phyloP scores from a whole-genome alignment of 2,113 vertebrate genomes.

The Gasterosteus aculeatus region DNA sequence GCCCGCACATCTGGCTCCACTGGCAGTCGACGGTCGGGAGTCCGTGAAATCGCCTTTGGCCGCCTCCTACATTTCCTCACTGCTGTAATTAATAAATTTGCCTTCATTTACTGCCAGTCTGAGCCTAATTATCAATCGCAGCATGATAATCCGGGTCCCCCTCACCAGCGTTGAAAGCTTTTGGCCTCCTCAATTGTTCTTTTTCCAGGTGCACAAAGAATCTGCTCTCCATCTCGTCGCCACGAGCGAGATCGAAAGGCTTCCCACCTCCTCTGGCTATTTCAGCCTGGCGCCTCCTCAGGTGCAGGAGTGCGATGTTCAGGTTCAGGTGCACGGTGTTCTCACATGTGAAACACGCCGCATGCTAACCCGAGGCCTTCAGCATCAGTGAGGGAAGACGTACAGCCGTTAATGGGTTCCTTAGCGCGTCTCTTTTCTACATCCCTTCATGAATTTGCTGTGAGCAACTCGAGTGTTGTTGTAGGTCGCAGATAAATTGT shows the following conservation, averaged over 20 bases:
- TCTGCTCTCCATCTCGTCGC: constrained; percentile 26
- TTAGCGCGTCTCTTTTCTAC: constrained; percentile 1
- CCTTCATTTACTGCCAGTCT: constrained; percentile 64
- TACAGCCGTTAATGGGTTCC: constrained; percentile 5
- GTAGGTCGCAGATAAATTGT: constrained; percentile 47
- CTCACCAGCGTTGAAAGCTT: constrained; percentile 5
- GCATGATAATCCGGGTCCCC: constrained; percentile 59
- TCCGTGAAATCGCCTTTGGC: constrained; percentile 70
- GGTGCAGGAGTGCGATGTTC: constrained; percentile 16
- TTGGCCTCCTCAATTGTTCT: constrained; percentile 15
- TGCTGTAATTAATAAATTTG: constrained; percentile 71
- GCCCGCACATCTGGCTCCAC: constrained; percentile 50
- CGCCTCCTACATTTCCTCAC: constrained; percentile 60
- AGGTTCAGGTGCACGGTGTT: constrained; percentile 33
- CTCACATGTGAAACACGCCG: constrained; percentile 28
- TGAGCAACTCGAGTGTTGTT: constrained; percentile 44
- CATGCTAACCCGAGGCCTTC: constrained; percentile 31
- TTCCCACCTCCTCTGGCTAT: constrained; percentile 32
- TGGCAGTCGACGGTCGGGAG: constrained; percentile 41
- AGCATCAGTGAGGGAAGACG: neutral
- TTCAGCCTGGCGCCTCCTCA: constrained; percentile 17
- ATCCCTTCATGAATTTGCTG: constrained; percentile 14
- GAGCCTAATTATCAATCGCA: constrained; percentile 24
- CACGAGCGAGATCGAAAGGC: constrained; percentile 48
- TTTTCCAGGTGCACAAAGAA: constrained; percentile 21